Percentiles rank a stretch among this genome's conserved stretches.
Conservation (phyloP, 2,888 invertebrate species). For the Atethmia centrago region DNA sequence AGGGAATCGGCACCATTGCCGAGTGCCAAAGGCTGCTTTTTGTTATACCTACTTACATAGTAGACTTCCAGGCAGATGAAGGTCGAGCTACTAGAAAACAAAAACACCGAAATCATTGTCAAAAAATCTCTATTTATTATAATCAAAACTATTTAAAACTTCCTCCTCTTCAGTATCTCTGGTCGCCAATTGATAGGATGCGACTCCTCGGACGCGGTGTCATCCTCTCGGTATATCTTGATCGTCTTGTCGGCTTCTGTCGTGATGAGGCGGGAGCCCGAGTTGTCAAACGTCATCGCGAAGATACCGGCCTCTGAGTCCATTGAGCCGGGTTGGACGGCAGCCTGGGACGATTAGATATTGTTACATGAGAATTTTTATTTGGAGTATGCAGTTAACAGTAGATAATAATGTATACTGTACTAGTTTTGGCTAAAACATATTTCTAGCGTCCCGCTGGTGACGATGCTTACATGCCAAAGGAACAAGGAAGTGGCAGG, state of each 20-base stretch:
- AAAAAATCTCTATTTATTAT: constrained; percentile 35
- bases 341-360: constrained; percentile 90
- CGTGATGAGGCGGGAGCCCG: constrained; percentile 98
- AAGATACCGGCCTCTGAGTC: constrained; percentile 99
- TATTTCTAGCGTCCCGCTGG: no score
- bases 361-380: no score
- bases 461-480: no score
- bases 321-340: constrained; percentile 99
- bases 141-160: constrained; percentile 91
- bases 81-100: background rate
- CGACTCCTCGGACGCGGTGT: constrained; percentile 97
- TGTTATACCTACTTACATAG: no score
- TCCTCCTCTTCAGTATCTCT: constrained; percentile 97
- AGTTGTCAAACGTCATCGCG: constrained; percentile 98
- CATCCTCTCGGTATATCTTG: constrained; percentile 99
- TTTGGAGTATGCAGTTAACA: no score
- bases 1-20: no score
- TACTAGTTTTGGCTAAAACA: no score
- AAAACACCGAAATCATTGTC: background rate
- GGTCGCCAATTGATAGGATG: constrained; percentile 99
- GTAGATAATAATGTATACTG: no score
- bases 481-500: no score
- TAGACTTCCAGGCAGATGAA: background rate
- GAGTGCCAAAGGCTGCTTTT: background rate
- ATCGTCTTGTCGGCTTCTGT: constrained; percentile 99